Conservation (phyloP, 2,888 invertebrate species). For the Subacronicta megacephala region DNA sequence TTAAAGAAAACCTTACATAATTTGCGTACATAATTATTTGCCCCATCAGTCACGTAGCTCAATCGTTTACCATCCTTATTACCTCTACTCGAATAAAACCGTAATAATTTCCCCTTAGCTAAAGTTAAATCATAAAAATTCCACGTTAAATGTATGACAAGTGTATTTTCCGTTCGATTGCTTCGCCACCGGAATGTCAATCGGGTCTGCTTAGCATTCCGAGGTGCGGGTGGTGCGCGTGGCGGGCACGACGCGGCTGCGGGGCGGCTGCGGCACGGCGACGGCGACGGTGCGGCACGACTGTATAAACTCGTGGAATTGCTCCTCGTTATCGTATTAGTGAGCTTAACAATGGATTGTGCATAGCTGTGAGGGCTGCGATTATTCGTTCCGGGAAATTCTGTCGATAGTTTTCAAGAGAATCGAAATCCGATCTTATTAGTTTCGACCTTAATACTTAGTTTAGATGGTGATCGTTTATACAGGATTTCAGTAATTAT, state of each 20-base stretch:
- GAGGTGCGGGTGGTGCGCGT: conserved; percentile 48
- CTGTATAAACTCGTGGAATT: conserved; percentile 69
- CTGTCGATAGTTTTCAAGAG: conserved; percentile 28
- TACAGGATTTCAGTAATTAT: not conserved
- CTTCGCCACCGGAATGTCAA: conserved; percentile 78
- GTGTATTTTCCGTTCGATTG: conserved; percentile 85
- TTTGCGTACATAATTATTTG: conserved; percentile 23
- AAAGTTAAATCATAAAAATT: conserved; percentile 73
- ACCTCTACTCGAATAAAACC: conserved; percentile 47
- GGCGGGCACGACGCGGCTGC: conserved; percentile 31
- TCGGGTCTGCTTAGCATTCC: conserved; percentile 68
- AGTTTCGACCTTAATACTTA: not conserved
- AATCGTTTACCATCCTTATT: conserved; percentile 41
- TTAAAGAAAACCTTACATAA: too few relatives aligned
- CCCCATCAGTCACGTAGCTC: conserved; percentile 20
- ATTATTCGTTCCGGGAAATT: conserved; percentile 30
- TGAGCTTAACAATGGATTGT: conserved; percentile 57
- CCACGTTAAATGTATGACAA: conserved; percentile 83
- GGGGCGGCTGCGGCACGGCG: conserved; percentile 13
- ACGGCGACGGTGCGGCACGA: conserved; percentile 19
- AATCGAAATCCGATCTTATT: not conserved
- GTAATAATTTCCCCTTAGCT: conserved; percentile 57
- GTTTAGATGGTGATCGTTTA: too few relatives aligned
- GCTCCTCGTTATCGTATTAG: conserved; percentile 77
- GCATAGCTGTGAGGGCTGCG: conserved; percentile 38